Conservation (phyloP, 2,888 invertebrate genomes). For the Pseudococcus viburni region DNA sequence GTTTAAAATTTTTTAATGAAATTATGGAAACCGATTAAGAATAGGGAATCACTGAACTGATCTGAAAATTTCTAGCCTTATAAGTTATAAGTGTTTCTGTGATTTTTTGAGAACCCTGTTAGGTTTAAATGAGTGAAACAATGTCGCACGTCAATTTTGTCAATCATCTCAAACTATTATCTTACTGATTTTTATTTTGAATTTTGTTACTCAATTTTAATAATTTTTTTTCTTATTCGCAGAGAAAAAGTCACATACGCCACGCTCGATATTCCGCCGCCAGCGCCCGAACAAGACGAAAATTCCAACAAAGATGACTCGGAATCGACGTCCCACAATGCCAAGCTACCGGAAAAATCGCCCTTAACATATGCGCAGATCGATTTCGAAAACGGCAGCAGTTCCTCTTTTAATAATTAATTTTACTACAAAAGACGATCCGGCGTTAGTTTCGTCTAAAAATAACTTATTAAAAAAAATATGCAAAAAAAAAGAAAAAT, state of each 20-base stretch:
- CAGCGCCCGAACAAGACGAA: conserved; percentile 68
- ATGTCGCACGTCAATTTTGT: no score
- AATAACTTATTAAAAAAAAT: conserved; percentile 1
- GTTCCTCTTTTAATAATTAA: conserved; percentile 58
- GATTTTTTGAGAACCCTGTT: no score
- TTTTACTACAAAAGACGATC: neutral
- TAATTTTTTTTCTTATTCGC: conserved; percentile 68
- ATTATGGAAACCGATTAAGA: no score
- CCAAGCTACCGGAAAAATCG: conserved; percentile 70
- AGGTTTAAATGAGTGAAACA: no score
- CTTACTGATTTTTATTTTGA: no score
- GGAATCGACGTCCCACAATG: conserved; percentile 59
- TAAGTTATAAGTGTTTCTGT: no score
- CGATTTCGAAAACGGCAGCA: conserved; percentile 75
- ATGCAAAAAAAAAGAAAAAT: neutral
- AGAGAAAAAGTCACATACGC: conserved; percentile 73
- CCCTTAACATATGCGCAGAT: conserved; percentile 84
- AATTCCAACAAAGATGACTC: conserved; percentile 55
- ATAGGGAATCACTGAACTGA: no score
- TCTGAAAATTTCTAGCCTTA: no score
- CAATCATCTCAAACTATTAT: no score
- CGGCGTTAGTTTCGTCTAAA: neutral
- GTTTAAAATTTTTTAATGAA: no score
- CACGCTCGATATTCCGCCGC: conserved; percentile 76
- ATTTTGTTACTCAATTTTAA: no score